Evolutionary conservation across 1,140 invertebrate species (phyloP).

Genomic region (Euura lappo): DNA sequence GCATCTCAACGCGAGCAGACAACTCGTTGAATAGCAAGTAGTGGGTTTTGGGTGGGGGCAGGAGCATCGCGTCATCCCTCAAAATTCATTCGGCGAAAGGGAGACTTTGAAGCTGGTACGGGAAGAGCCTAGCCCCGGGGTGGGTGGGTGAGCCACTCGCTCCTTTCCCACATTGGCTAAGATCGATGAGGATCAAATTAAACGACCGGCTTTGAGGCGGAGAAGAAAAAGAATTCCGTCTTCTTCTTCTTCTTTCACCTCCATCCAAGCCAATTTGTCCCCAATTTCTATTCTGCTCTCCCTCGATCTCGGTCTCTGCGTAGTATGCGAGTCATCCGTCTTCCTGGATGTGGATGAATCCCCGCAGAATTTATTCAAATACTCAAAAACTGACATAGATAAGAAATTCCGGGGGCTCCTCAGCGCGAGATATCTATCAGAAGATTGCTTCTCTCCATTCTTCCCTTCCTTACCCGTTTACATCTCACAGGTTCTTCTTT

Average conservation of each 20-base stretch:
- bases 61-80: background rate
- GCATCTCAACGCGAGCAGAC: conserved; percentile 10
- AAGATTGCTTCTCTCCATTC: too few species aligned
- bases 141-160: background rate
- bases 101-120: background rate
- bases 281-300: background rate
- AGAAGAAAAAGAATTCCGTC: background rate
- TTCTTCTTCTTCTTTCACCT: background rate
- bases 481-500: too few species aligned
- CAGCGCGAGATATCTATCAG: too few species aligned
- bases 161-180: background rate
- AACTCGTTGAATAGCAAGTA: conserved; percentile 15
- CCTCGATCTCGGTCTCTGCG: background rate
- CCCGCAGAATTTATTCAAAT: too few species aligned
- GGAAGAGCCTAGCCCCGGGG: background rate
- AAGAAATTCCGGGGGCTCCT: too few species aligned
- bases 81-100: background rate
- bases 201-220: background rate
- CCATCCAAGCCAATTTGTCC: background rate
- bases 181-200: conserved; percentile 2
- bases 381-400: too few species aligned
- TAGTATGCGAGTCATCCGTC: background rate
- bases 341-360: background rate
- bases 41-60: background rate
- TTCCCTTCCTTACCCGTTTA: too few species aligned